Evolutionary conservation across 2,113 vertebrate genomes (phyloP), one percentile per base, ranked within the genome.

Genomic region (Lycocorax pyrrhopterus): DNA sequence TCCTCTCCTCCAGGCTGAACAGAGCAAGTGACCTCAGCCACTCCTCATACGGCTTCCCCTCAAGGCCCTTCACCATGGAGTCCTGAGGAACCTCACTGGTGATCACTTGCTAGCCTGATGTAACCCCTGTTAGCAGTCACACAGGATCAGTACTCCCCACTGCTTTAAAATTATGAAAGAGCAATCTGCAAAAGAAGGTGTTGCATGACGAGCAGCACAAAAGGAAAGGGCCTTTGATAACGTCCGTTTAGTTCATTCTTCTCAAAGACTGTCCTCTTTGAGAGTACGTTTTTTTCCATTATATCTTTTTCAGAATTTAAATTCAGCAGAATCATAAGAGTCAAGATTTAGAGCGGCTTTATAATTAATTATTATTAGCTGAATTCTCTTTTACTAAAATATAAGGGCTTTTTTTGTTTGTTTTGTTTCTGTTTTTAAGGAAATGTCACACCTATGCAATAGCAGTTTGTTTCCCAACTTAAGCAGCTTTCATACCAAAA

Each of bases 351-450:
- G 16, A 51, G 4, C 27, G 2, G 12, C 12, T 75, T 78, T 68
- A 26, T 19, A 62, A 66, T 37, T 27, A 56, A 29, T 33, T 26
- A 71, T 32, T 89, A n/a, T 26, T 47, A 67, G 5, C 18, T 20
- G 12, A 63, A 74, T 51, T 84, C 0, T 58, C 12, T 80, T 79
- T 52, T 66, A 51, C 32, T 46, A 33, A 46, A 64, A 49, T 14
- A 17, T 5, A 69, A 16, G 3, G 32, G 2, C 0, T 0, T 33
- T 55, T 5, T 41, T 35, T 17, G 4, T 15, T 87, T 59, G 11
- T 19, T 80, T 51, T 35, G 4, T 49, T 78, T 46, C 37, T n/a
- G 3, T 33, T 88, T 75, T 52, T 23, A 81, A 47, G 39, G 39
- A 78, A 68, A 60, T 3, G 29, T 32, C 5, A 30, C 13, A 41